A percentile compares a stretch with the other conserved stretches of the same genome.
phyloP scores from a whole-genome alignment of 2,888 invertebrate genomes.

The Kuschelorhynchus macadamiae region DNA sequence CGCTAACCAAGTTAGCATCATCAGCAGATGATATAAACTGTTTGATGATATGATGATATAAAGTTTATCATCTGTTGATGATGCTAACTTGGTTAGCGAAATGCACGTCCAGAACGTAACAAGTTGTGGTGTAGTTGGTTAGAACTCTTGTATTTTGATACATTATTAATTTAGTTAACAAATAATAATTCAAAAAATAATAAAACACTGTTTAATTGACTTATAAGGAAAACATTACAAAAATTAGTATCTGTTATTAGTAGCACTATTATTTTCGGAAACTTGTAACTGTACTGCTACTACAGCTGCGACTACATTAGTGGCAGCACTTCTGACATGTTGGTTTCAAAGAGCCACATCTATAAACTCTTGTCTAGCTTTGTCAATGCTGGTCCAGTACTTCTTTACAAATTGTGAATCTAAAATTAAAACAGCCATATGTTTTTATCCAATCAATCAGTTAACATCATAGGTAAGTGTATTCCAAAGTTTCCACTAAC shows the following conservation, averaged over 20 bases:
- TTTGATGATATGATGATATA: too few relatives aligned
- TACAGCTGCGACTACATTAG: conserved; percentile 88
- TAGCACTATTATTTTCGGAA: conserved; percentile 66
- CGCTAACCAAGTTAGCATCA: too few relatives aligned
- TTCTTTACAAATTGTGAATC: conserved; percentile 97
- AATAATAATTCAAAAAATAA: conserved; percentile 9
- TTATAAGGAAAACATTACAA: conserved; percentile 11
- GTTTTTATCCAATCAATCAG: too few relatives aligned
- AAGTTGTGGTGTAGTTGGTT: too few relatives aligned
- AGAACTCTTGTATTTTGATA: too few relatives aligned
- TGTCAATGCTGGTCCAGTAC: conserved; percentile 95
- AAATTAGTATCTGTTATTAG: conserved; percentile 48
- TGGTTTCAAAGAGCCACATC: conserved; percentile 95
- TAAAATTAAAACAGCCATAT: conserved; percentile 67
- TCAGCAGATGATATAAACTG: too few relatives aligned
- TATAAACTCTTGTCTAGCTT: conserved; percentile 98
- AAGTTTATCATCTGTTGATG: too few relatives aligned
- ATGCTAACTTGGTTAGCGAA: too few relatives aligned
- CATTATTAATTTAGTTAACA: conserved; percentile 10
- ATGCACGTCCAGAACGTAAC: too few relatives aligned
- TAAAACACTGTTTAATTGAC: conserved; percentile 34
- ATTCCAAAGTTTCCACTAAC: too few relatives aligned
- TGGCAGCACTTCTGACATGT: conserved; percentile 92
- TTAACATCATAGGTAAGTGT: too few relatives aligned
- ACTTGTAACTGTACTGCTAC: conserved; percentile 86